Conservation (phyloP, 53 echinoderm and acorn worm genomes). For the Paracentrotus lividus region DNA sequence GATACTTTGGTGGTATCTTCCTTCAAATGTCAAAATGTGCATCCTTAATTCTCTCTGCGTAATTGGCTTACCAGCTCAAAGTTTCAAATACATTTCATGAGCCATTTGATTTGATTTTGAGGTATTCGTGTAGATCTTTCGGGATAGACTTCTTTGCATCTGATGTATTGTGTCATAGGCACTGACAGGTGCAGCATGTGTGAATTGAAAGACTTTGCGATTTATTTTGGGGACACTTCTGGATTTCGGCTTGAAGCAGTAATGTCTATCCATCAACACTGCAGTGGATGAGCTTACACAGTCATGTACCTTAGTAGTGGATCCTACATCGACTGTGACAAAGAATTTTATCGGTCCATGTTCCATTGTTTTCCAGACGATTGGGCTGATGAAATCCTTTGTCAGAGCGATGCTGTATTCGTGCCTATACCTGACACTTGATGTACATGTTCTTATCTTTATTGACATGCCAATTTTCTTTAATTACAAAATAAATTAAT, state of each 20-base stretch:
- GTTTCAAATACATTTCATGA: background rate
- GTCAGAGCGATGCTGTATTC: too few relatives aligned
- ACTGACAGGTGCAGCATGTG: slow-evolving; percentile 3
- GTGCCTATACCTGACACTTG: too few relatives aligned
- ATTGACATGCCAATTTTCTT: too few relatives aligned
- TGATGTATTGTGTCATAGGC: background rate
- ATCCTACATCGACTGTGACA: too few relatives aligned
- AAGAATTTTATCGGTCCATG: too few relatives aligned
- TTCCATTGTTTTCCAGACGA: too few relatives aligned
- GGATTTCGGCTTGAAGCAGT: background rate
- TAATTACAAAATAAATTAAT: too few relatives aligned
- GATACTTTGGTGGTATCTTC: background rate
- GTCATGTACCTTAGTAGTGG: too few relatives aligned
- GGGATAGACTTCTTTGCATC: slow-evolving; percentile 6
- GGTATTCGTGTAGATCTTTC: background rate
- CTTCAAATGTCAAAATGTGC: slow-evolving; percentile 1
- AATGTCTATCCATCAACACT: slow-evolving; percentile 6
- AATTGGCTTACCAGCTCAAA: slow-evolving; percentile 1
- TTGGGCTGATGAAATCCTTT: too few relatives aligned
- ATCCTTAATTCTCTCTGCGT: slow-evolving; percentile 3
- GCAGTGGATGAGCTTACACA: slow-evolving; percentile 9
- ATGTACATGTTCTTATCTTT: too few relatives aligned
- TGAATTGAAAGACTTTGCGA: background rate
- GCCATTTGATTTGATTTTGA: slow-evolving; percentile 11
- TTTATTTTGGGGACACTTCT: background rate